Percentiles rank a stretch among this genome's conserved stretches.
phyloP scores from a whole-genome alignment of 2,797 vertebrate species.

The Chloroceryle inda region DNA sequence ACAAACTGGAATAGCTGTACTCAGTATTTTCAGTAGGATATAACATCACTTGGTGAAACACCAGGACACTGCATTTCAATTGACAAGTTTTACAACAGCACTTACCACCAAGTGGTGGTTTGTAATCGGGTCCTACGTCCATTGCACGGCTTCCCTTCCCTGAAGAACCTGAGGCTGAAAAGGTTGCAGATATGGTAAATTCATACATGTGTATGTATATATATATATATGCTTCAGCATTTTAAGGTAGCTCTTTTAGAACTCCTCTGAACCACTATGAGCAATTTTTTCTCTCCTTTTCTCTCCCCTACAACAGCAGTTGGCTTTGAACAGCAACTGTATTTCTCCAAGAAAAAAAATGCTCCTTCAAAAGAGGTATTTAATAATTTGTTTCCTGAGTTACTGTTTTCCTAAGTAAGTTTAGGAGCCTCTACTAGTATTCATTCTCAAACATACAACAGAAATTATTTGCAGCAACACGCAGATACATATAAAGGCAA shows the following conservation, averaged over 20 bases:
- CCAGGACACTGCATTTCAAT: background rate
- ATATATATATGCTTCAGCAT: rapidly evolving
- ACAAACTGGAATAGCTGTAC: background rate
- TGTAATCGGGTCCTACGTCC: conserved; percentile 81
- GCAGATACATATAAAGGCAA: background rate
- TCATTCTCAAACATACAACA: background rate
- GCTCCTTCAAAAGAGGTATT: background rate
- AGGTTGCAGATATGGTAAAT: background rate
- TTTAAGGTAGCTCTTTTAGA: background rate
- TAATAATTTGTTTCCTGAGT: background rate
- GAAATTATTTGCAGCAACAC: background rate
- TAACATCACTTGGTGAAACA: background rate
- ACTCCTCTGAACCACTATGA: background rate
- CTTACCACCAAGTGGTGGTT: conserved; percentile 87
- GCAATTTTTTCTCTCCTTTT: background rate
- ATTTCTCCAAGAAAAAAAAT: background rate
- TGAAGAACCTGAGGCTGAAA: conserved; percentile 87
- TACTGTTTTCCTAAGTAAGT: background rate
- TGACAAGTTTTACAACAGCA: background rate
- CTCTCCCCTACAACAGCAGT: background rate
- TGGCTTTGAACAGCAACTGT: background rate
- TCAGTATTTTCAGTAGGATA: background rate
- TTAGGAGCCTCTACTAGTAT: background rate
- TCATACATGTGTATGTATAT: too few species aligned
- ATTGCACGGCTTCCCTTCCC: conserved; percentile 84